Conservation (phyloP, 2,113 vertebrate genomes). For the Lagopus leucura region DNA sequence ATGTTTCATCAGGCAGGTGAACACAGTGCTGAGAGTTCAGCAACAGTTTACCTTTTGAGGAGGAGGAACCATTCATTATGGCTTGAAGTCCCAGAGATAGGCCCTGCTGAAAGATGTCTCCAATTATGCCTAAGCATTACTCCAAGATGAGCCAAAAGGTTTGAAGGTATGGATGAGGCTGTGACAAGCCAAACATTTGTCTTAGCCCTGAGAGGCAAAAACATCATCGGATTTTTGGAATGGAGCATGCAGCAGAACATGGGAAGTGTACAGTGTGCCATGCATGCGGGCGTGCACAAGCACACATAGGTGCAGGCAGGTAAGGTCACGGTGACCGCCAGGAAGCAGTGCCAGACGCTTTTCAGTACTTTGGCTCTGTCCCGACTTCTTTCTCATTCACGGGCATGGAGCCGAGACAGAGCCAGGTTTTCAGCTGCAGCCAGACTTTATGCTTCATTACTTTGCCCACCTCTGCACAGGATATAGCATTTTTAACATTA, state of each 20-base stretch:
- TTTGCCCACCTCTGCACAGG: slow-evolving; percentile 74
- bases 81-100: neutral
- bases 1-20: slow-evolving; percentile 49
- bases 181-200: slow-evolving; percentile 37
- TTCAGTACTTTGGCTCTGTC: slow-evolving; percentile 43
- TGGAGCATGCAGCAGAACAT: neutral
- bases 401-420: slow-evolving; percentile 72
- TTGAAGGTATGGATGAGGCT: neutral
- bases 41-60: slow-evolving; percentile 6
- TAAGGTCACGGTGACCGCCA: neutral
- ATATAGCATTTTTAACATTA: slow-evolving; percentile 10
- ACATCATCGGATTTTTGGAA: neutral
- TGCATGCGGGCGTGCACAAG: neutral
- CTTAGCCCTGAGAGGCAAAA: slow-evolving; percentile 17
- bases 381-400: slow-evolving; percentile 1
- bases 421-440: slow-evolving; percentile 54
- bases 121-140: neutral
- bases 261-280: neutral
- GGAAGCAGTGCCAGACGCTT: slow-evolving; percentile 64
- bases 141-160: slow-evolving; percentile 9
- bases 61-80: slow-evolving; percentile 20
- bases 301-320: neutral
- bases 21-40: slow-evolving; percentile 20
- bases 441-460: slow-evolving; percentile 78
- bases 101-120: slow-evolving; percentile 58